Conservation (phyloP, 2,888 invertebrate genomes). For the Papilio elwesi region DNA sequence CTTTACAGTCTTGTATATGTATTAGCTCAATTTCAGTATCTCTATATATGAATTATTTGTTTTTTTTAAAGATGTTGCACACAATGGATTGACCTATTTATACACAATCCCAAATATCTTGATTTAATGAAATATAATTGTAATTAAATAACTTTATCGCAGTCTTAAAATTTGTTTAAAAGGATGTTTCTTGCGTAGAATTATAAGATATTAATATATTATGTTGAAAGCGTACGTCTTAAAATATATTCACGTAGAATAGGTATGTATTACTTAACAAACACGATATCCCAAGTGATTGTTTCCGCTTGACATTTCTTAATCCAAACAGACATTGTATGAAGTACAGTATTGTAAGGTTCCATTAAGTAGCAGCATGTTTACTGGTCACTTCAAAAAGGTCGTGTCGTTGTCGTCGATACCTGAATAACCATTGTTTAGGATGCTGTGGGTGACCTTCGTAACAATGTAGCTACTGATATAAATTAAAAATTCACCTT, state of each 20-base stretch:
- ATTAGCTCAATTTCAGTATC: neutral
- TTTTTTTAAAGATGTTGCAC: no score
- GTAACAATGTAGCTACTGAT: constrained; percentile 21
- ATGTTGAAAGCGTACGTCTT: no score
- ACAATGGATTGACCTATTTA: no score
- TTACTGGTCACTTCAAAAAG: constrained; percentile 9
- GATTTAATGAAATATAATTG: no score
- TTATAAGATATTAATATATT: no score
- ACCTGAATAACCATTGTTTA: constrained; percentile 3
- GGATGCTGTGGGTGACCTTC: constrained; percentile 1
- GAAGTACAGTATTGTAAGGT: constrained; percentile 1
- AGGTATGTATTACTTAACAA: constrained; percentile 11
- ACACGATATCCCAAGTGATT: neutral
- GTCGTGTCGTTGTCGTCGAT: neutral
- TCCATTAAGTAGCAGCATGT: constrained; percentile 5
- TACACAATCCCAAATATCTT: no score
- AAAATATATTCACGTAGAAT: no score
- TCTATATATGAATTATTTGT: no score
- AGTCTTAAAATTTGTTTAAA: no score
- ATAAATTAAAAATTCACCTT: neutral
- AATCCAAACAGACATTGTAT: constrained; percentile 3
- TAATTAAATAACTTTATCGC: no score
- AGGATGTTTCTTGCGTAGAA: no score
- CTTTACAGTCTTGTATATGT: constrained; percentile 15
- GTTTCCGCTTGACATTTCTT: constrained; percentile 10